These are phyloP conservation scores for Potorous gilbertii DNA, from an alignment of 2,797 vertebrate species.

Conservation along the genomic window DNA sequence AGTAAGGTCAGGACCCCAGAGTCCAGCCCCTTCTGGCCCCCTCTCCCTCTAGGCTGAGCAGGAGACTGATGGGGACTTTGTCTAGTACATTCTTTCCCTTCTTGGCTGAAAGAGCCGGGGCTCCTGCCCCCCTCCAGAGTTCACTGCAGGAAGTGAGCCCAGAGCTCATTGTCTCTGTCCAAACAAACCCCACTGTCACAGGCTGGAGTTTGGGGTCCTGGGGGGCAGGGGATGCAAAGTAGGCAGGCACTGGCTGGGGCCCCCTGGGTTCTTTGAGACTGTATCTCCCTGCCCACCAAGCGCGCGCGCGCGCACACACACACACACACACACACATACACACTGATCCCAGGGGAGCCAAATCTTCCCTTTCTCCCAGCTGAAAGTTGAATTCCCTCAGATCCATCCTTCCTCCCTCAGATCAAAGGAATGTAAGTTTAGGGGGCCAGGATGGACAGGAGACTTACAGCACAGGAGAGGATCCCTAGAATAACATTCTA, in stretches of 20 bases:
- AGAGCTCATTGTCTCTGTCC: constrained; percentile 74
- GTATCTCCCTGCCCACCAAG: background rate
- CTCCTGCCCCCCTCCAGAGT: constrained; percentile 53
- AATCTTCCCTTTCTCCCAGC: background rate
- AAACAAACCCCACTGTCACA: constrained; percentile 75
- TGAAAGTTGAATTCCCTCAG: background rate
- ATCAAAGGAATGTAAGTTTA: background rate
- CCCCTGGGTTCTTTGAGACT: background rate
- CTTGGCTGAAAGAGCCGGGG: constrained; percentile 68
- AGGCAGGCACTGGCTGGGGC: constrained; percentile 13
- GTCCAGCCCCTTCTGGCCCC: constrained; percentile 37
- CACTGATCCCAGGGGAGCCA: background rate
- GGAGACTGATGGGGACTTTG: constrained; percentile 70
- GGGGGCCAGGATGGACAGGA: background rate
- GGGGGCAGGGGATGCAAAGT: constrained; percentile 58
- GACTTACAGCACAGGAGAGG: background rate
- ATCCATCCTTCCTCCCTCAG: background rate
- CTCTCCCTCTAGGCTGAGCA: constrained; percentile 47
- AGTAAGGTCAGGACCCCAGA: constrained; percentile 67
- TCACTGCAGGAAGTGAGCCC: constrained; percentile 71
- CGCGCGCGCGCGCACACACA: background rate
- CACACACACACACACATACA: background rate
- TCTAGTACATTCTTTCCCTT: constrained; percentile 72
- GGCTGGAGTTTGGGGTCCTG: constrained; percentile 51
- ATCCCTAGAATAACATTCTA: background rate